Base-by-base conservation (phyloP, 2,113 vertebrate genomes). In the Gobius niger region DNA sequence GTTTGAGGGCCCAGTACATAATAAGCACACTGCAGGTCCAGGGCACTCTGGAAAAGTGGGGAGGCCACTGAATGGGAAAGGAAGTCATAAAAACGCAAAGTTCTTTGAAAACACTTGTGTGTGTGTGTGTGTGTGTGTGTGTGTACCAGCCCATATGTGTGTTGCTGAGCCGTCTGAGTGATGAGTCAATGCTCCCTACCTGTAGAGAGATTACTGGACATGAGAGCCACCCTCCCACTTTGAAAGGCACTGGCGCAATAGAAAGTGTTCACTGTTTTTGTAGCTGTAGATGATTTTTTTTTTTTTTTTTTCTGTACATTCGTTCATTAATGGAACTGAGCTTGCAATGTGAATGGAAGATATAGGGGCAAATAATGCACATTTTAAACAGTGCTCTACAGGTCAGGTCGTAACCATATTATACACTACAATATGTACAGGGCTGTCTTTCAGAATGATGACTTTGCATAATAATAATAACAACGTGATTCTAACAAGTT, bases 21-120 rank as follows among this genome's bases (percentile, higher is more conserved):
- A 92, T 85, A 91, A 91, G 85, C 73, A 68, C 63, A 85, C 84
- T 89, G 87, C 85, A 88, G 79, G 88, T 80, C 84, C 87, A 81
- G 83, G 85, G 78, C 88, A 87, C 89, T 87, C 78, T 87, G 90
- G 87, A 90, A 89, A 90, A 88, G 87, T 87, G 86, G 82, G 87
- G 87, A 88, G 89, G 84, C 81, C 75, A 15, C 85, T 89, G 86
- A 92, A 92, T 90, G 88, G 85, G 82, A 91, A 86, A 93, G 92
- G 91, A 93, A 93, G 91, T 91, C 85, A 92, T 93, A 93, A 93
- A 90, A 90, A 88, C 89, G 85, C 82, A 89, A 92, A 90, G 85
- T 86, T 87, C 85, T 90, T 89, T 91, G 82, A 92, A 91, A 91
- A 87, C 85, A 78, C 84, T 82, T 72, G 75, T 85, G 70, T 78